Evolutionary conservation across 2,797 vertebrate genomes (phyloP).

Genomic region (Lacerta agilis): DNA sequence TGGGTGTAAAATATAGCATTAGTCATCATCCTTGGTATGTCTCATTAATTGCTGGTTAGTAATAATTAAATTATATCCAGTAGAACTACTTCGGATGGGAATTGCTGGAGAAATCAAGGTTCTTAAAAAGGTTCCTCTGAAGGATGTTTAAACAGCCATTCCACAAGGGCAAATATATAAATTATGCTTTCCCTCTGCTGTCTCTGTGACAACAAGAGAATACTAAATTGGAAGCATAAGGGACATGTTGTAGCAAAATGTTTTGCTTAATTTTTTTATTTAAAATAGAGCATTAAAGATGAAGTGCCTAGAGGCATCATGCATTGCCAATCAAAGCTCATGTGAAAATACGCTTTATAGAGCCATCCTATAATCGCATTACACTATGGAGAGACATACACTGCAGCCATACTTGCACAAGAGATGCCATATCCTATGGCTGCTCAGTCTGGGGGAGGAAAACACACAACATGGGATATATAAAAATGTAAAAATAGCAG

Average conservation of each 20-base stretch:
- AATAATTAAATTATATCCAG: conserved; percentile 26
- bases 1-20: background rate
- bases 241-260: conserved; percentile 31
- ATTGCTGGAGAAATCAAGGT: conserved; percentile 31
- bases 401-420: background rate
- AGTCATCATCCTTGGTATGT: rapidly evolving
- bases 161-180: conserved; percentile 49
- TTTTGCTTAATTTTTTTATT: conserved; percentile 47
- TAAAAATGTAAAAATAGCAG: background rate
- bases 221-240: conserved; percentile 27
- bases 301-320: conserved; percentile 46
- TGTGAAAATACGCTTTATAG: background rate
- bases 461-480: background rate
- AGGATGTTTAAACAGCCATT: conserved; percentile 49
- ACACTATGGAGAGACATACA: background rate
- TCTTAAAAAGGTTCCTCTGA: conserved; percentile 10
- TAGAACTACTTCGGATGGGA: background rate
- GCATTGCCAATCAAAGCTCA: conserved; percentile 33
- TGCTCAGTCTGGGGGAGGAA: background rate
- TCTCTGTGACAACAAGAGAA: conserved; percentile 35
- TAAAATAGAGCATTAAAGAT: conserved; percentile 33
- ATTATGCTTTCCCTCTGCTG: conserved; percentile 40
- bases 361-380: background rate
- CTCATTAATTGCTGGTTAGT: background rate
- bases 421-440: background rate